Conservation (phyloP, 2,113 vertebrate genomes). For the Lasiurus cinereus region DNA sequence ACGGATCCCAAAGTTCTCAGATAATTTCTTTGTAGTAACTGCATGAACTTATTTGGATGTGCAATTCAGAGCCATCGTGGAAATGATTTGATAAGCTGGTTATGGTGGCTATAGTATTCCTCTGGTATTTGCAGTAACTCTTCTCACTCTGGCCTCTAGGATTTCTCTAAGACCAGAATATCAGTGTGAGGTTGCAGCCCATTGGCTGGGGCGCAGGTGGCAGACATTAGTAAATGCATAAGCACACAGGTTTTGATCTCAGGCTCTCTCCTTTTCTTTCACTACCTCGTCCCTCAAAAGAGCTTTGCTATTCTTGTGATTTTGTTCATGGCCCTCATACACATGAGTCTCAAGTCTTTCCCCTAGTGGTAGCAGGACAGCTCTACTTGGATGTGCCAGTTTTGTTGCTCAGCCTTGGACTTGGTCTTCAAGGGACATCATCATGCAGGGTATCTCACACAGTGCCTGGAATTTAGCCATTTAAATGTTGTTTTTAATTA, state of each 20-base stretch:
- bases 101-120: background rate
- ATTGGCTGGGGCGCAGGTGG: fast-evolving
- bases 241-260: background rate
- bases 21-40: background rate
- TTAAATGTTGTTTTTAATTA: background rate
- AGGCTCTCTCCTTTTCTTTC: background rate
- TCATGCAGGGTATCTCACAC: background rate
- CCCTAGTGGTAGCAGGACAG: background rate
- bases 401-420: background rate
- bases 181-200: background rate
- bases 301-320: background rate
- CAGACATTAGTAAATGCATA: background rate
- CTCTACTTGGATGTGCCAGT: background rate
- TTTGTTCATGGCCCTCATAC: too few species aligned
- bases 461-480: background rate
- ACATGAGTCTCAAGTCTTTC: background rate
- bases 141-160: background rate
- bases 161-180: background rate
- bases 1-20: background rate
- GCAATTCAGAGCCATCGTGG: background rate
- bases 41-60: background rate
- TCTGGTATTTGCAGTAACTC: background rate
- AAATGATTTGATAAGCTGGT: background rate
- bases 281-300: background rate
- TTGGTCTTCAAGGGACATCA: background rate